These are phyloP conservation scores for Molorchus minor DNA, from an alignment of 2,888 invertebrate species.

Conservation along the genomic window DNA sequence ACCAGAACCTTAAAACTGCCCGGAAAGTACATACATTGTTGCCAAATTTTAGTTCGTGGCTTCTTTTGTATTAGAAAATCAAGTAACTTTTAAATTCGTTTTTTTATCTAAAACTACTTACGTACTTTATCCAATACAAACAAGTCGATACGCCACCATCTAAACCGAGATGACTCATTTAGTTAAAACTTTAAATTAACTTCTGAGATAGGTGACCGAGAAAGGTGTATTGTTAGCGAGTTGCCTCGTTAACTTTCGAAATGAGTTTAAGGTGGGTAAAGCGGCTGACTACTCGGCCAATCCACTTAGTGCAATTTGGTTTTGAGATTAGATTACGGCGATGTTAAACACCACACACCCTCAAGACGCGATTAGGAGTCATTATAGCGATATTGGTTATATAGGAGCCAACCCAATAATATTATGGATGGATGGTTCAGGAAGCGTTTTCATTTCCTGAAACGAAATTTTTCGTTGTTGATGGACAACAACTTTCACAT, in stretches of 20 bases:
- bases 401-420: conserved; percentile 16
- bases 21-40: too few relatives aligned
- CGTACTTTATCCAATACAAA: too few relatives aligned
- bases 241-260: conserved; percentile 23
- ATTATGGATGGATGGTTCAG: conserved; percentile 12
- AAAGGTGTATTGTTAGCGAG: conserved; percentile 23
- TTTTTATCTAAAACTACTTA: too few relatives aligned
- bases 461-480: too few relatives aligned
- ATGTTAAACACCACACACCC: conserved; percentile 23
- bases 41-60: too few relatives aligned
- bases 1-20: too few relatives aligned
- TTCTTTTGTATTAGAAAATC: too few relatives aligned
- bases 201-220: conserved; percentile 26
- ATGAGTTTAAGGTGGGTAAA: conserved; percentile 19
- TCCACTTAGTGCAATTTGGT: conserved; percentile 25
- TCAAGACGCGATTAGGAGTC: conserved; percentile 19
- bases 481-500: too few relatives aligned
- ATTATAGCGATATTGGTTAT: conserved; percentile 14
- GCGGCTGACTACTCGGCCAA: conserved; percentile 20
- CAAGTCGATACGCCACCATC: too few relatives aligned
- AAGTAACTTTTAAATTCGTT: too few relatives aligned
- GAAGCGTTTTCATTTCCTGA: too few relatives aligned
- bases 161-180: conserved; percentile 8
- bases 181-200: conserved; percentile 31
- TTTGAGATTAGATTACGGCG: conserved; percentile 23